phyloP scores from a whole-genome alignment of 2,113 vertebrate genomes.

The Scopus umbretta region DNA sequence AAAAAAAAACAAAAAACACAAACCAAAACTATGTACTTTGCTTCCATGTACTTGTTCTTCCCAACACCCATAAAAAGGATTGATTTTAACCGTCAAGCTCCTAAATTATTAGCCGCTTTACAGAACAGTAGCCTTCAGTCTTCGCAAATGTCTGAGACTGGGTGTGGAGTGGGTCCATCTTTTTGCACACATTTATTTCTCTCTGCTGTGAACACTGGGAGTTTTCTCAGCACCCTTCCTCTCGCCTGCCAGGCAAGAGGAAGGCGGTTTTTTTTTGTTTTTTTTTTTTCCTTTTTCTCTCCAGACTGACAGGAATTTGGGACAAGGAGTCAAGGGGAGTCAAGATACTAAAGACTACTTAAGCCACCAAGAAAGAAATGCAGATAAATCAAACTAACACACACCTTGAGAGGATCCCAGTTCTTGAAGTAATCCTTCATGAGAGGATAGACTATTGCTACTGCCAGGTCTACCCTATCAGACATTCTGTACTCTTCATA shows the following conservation, averaged over 20 bases:
- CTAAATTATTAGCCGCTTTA: neutral
- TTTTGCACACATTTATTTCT: neutral
- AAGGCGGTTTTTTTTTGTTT: neutral
- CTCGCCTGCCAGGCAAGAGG: neutral
- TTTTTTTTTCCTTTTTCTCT: neutral
- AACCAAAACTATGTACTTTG: no score
- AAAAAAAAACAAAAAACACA: neutral
- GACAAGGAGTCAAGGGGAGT: neutral
- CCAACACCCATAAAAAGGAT: neutral
- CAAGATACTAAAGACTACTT: neutral
- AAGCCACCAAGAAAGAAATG: neutral
- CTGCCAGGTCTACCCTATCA: slow-evolving; percentile 86
- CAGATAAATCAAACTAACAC: neutral
- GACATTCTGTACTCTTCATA: slow-evolving; percentile 93
- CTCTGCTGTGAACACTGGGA: neutral
- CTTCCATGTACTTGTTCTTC: neutral
- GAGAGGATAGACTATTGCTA: slow-evolving; percentile 89
- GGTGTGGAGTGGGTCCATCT: neutral
- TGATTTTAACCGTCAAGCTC: neutral
- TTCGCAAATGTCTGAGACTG: accelerated
- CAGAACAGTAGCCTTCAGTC: neutral
- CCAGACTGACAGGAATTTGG: neutral
- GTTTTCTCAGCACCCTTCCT: neutral
- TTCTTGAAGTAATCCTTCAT: slow-evolving; percentile 87
- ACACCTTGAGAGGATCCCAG: slow-evolving; percentile 93